These are phyloP conservation scores for Austrofundulus limnaeus DNA, from an alignment of 2,113 vertebrate genomes.

Conservation along the genomic window DNA sequence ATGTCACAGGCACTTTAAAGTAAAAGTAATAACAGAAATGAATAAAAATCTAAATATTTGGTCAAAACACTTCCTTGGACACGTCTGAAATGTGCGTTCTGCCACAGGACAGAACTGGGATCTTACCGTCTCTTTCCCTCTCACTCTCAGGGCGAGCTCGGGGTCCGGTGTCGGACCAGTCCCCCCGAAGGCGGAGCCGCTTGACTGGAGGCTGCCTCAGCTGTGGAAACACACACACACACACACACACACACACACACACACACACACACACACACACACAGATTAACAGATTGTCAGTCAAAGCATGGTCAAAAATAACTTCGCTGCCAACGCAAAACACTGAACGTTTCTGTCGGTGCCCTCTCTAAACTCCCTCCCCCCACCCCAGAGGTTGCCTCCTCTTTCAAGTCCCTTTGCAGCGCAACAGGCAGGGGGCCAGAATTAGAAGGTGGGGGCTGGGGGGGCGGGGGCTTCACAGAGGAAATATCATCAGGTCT, in stretches of 20 bases:
- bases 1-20: too few species aligned
- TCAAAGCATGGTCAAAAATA: conserved; percentile 71
- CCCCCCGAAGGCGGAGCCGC: conserved; percentile 91
- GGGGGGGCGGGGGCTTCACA: conserved; percentile 38
- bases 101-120: conserved; percentile 14
- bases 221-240: conserved; percentile 71
- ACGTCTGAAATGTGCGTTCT: not conserved
- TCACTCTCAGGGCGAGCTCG: conserved; percentile 97
- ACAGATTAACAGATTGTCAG: conserved; percentile 63
- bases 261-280: conserved; percentile 39
- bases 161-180: conserved; percentile 98
- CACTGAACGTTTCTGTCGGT: conserved; percentile 51
- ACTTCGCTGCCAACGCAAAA: conserved; percentile 66
- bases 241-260: conserved; percentile 45
- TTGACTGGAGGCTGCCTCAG: conserved; percentile 95
- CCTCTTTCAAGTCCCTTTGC: conserved; percentile 49
- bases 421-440: conserved; percentile 58
- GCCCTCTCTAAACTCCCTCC: conserved; percentile 41
- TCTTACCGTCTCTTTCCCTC: conserved; percentile 93
- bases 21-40: not conserved
- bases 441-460: conserved; percentile 52
- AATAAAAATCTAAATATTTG: not conserved
- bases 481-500: conserved; percentile 46
- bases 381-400: conserved; percentile 36
- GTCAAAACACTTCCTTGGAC: not conserved